Evolutionary conservation across 2,113 vertebrate species (phyloP).

Genomic region (Lasiurus borealis): DNA sequence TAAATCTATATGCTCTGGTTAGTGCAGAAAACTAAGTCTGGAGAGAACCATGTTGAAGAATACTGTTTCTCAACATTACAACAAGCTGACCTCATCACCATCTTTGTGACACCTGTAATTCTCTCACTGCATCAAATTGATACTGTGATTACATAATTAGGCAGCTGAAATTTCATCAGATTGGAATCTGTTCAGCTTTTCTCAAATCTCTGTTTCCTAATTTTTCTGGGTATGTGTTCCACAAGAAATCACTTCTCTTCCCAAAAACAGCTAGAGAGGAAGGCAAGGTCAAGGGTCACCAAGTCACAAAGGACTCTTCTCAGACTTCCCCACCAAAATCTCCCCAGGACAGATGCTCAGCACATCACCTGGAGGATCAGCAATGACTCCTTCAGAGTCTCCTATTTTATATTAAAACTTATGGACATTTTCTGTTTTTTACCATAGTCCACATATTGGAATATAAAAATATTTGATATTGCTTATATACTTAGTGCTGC

Average conservation of each 20-base stretch:
- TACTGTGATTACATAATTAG: background rate
- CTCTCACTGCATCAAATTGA: background rate
- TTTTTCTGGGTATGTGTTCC: background rate
- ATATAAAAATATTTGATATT: background rate
- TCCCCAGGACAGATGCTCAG: background rate
- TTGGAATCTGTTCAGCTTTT: conserved; percentile 1
- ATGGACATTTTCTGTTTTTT: background rate
- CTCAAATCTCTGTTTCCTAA: background rate
- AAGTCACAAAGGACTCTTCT: background rate
- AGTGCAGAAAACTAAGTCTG: background rate
- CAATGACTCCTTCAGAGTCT: background rate
- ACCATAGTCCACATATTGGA: background rate
- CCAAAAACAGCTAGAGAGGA: background rate
- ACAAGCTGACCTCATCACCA: background rate
- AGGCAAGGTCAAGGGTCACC: background rate
- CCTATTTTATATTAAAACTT: background rate
- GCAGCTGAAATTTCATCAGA: background rate
- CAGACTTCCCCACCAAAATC: background rate
- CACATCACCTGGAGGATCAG: background rate
- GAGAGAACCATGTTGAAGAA: background rate
- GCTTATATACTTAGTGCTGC: background rate
- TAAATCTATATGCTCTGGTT: background rate
- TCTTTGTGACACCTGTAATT: background rate
- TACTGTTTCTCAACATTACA: background rate
- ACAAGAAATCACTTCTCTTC: background rate